A percentile compares a stretch with the other conserved stretches of the same genome.
Conservation (phyloP, 92 coral and sea anemone species). For the Zoanthus sociatus region DNA sequence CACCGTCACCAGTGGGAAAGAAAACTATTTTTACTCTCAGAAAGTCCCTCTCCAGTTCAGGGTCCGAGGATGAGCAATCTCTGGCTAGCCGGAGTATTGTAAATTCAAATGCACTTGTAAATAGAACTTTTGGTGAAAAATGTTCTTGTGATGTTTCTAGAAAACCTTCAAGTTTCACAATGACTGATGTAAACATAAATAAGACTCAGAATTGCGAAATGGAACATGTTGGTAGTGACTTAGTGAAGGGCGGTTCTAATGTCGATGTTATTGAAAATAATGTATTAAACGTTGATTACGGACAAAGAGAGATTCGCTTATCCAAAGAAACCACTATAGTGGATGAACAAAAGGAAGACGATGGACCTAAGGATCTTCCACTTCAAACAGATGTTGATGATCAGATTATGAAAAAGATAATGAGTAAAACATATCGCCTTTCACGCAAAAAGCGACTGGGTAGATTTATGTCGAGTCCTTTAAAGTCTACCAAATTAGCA, state of each 20-base stretch:
- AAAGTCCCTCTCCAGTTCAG: not conserved
- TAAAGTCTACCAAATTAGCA: slow-evolving; percentile 31
- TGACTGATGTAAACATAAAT: not conserved
- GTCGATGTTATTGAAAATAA: not conserved
- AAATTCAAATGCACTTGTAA: not conserved
- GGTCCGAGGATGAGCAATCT: slow-evolving; percentile 36
- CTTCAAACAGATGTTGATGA: slow-evolving; percentile 18
- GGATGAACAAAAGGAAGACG: not conserved
- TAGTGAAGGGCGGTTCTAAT: not conserved
- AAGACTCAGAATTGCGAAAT: not conserved
- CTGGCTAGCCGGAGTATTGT: not conserved
- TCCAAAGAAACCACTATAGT: not conserved
- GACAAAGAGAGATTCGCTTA: not conserved
- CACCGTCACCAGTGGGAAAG: slow-evolving; percentile 74
- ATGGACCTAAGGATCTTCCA: not conserved
- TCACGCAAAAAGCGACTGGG: slow-evolving; percentile 34
- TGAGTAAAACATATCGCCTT: slow-evolving; percentile 45
- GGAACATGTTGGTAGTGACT: not conserved
- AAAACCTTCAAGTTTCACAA: not conserved
- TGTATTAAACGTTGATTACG: not conserved
- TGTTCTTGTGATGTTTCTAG: not conserved
- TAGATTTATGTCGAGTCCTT: slow-evolving; percentile 53
- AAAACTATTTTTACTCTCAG: slow-evolving; percentile 48
- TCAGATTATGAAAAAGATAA: slow-evolving; percentile 25
- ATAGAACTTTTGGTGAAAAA: not conserved